Evolutionary conservation across 2,113 vertebrate genomes (phyloP).

Genomic region (chimpanzee (Pan troglodytes)): NHGRI_mPanTro3-v2.1_pri NC_072407.2:4960501-4961000

Average conservation of each 20-base stretch:
- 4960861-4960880: neutral
- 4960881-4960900: neutral
- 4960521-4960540: neutral
- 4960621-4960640: fast-evolving
- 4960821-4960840: neutral
- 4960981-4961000: neutral
- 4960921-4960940: neutral
- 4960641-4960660: neutral
- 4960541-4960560: neutral
- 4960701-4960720: neutral
- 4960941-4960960: neutral
- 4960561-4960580: neutral
- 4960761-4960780: neutral
- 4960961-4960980: neutral
- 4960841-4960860: too few relatives aligned
- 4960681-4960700: fast-evolving
- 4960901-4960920: too few relatives aligned
- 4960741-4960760: neutral
- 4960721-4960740: fast-evolving
- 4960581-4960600: neutral
- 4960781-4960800: neutral
- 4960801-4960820: neutral
- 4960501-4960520: neutral
- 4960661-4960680: neutral
- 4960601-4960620: neutral